phyloP scores from a whole-genome alignment of 2,113 vertebrate genomes.

The Cyanoramphus novaezelandiae region DNA sequence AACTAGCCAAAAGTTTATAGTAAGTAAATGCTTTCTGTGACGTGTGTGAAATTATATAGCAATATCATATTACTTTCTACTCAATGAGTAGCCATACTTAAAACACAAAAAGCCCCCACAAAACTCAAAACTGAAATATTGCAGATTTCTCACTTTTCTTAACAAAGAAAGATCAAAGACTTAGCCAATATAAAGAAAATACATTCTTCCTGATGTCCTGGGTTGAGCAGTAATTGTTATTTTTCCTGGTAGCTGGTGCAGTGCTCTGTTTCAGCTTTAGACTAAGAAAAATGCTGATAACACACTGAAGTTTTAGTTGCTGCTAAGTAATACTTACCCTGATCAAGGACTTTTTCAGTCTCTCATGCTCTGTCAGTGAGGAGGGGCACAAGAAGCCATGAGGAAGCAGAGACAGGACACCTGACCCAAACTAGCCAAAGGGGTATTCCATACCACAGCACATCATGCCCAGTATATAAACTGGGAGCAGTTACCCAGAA shows the following conservation, averaged over 20 bases:
- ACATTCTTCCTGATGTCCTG: not conserved
- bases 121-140: not conserved
- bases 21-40: not conserved
- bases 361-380: not conserved
- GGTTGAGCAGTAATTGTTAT: not conserved
- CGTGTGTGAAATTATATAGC: not conserved
- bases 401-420: not conserved
- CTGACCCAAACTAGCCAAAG: not conserved
- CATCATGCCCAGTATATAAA: not conserved
- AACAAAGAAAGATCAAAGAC: not conserved
- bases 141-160: not conserved
- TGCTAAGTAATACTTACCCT: not conserved
- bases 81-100: not conserved
- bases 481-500: not conserved
- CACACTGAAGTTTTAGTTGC: not conserved
- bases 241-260: not conserved
- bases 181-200: not conserved
- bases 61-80: not conserved
- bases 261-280: not conserved
- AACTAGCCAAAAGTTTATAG: not conserved
- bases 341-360: not conserved
- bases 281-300: not conserved
- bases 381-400: not conserved
- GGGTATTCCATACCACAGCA: not conserved
- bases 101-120: accelerated